Evolutionary conservation across 2,888 invertebrate species (phyloP), one percentile per base, ranked within the genome.

Genomic region (Idaea dimidiata): DNA sequence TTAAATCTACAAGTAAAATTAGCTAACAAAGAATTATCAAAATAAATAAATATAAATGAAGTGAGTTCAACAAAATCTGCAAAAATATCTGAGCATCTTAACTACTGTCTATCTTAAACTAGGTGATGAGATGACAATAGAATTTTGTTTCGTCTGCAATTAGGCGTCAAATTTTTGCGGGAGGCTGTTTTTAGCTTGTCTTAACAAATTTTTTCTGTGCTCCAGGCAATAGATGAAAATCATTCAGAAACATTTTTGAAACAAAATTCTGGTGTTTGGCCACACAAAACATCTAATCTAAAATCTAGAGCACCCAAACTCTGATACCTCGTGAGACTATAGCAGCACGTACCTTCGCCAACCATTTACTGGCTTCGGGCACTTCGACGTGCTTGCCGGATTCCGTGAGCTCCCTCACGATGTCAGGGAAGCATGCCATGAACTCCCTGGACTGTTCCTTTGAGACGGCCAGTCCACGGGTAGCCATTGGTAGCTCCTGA

Each of bases 401-500:
- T 78, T 96, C 96, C 54, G 97, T 97, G 70, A 97, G 92, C 86
- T 97, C 97, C 75, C 97, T 93, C 66, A 97, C 96, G 76, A 97
- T 92, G 87, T 97, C 97, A 78, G 97, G 97, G 93, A 97, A 97
- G 70, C 97, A 92, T 60, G 96, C 96, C 96, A 97, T 96, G 90
- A 98, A 96, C 84, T 97, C 97, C 77, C 97, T 93, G 83, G 95
- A 95, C 89, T 97, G 97, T 88, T 97, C 97, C 90, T 96, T 97
- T 66, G 95, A 95, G 59, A 95, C 93, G 59, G 94, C 94, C 75
- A 94, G 93, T 79, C 93, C 93, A 69, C 93, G 94, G 69, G 95
- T 93, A 66, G 94, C 94, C 83, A 93, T 85, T 69, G 94, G 94
- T 82, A 93, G 89, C 79, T 93, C 91, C 81, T 94, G 93, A 68